phyloP scores from a whole-genome alignment of 2,888 invertebrate species.

The Bombylius discolor region DNA sequence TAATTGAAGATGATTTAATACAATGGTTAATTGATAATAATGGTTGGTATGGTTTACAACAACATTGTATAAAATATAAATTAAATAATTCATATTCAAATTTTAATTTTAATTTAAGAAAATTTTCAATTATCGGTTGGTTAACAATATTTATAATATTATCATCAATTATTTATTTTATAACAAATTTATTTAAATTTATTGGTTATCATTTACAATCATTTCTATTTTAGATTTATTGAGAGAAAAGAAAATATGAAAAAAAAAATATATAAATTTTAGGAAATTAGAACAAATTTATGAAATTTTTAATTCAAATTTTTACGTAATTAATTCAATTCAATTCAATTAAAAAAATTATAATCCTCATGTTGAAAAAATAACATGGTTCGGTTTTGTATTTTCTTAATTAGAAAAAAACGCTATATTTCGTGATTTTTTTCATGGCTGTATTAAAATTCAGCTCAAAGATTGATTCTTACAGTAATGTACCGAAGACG shows the following conservation, averaged over 20 bases:
- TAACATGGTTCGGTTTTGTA: too few relatives aligned
- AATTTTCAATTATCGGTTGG: slow-evolving; percentile 32
- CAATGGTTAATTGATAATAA: slow-evolving; percentile 71
- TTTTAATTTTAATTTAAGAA: slow-evolving; percentile 11
- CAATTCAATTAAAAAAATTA: too few relatives aligned
- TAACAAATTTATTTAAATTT: slow-evolving; percentile 28
- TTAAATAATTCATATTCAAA: slow-evolving; percentile 2
- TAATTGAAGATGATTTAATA: slow-evolving; percentile 51
- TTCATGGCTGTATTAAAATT: too few relatives aligned
- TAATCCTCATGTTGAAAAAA: too few relatives aligned
- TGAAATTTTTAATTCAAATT: too few relatives aligned
- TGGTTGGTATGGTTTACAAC: slow-evolving; percentile 51
- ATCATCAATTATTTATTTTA: slow-evolving; percentile 30
- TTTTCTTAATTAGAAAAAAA: too few relatives aligned
- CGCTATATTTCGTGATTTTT: too few relatives aligned
- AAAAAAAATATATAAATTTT: background rate
- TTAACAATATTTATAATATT: slow-evolving; percentile 30
- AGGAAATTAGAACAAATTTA: too few relatives aligned
- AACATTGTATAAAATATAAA: slow-evolving; percentile 28
- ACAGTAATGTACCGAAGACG: too few relatives aligned
- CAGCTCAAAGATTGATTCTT: too few relatives aligned
- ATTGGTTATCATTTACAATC: slow-evolving; percentile 34
- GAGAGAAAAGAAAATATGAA: background rate
- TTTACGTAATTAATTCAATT: too few relatives aligned
- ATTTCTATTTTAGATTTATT: slow-evolving; percentile 25